Base-by-base conservation (phyloP, 2,797 vertebrate genomes). In the Parauchenoglanis ngamensis region DNA sequence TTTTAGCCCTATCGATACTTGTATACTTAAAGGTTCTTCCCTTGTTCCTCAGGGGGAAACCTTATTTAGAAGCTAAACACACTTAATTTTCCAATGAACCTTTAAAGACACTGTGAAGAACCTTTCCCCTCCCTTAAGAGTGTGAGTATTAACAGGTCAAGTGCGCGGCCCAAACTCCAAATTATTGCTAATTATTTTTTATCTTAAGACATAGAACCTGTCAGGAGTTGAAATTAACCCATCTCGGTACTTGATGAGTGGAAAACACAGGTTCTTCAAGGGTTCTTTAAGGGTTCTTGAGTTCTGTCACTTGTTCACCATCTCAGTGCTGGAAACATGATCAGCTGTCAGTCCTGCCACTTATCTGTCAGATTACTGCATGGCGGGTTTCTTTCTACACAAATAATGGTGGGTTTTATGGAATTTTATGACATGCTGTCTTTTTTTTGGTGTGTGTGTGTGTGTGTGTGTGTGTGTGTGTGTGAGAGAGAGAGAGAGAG, bases 381-480 rank as follows among this genome's bases (percentile, higher is more conserved):
- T 44, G 35, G 25, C 6, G 13, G 5, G 15, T n/a, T 44, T 61
- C 57, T n/a, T 63, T 63, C 57, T 44, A 81, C 35, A 81, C 78
- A 61, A 59, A 63, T 81, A 61, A 80, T 44, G 7, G 23, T 2
- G 1, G 78, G 57, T 61, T 77, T 80, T 79, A 79, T 61, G 77
- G 77, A 80, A 44, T 80, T 80, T 59, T 80, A 10, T 56, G 78
- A 81, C 78, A 63, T 63, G 49, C 57, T 81, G 78, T 61, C 23
- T 77, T 56, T 78, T 78, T 52, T 73, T 46, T 46, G 73, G 46
- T 28, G 56, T 7, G 49, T 7, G 49, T 49, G 70, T 73, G 70
- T 46, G 40, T 25, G 67, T 35, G 28, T 87, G 72, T 87, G 52
- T 54, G 0, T 59, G 87, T 87, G 86, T 85, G 63, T 67, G 54